Evolutionary conservation across 1,140 invertebrate genomes (phyloP), one percentile per base, ranked within the genome.

Genomic region (Venturia canescens): DNA sequence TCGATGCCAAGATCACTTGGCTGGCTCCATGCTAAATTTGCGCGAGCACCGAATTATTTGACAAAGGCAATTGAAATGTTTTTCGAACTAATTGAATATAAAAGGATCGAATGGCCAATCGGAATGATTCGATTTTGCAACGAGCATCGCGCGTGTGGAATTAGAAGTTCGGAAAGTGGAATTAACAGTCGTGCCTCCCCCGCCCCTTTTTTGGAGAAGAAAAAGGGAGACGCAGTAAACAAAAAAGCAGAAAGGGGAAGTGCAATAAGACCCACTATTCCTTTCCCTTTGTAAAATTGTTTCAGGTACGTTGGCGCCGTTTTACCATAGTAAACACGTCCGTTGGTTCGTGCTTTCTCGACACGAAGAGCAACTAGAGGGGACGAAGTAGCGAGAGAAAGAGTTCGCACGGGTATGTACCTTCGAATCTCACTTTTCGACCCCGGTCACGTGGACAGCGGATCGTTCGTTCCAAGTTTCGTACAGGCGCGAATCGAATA

Each of bases 401-500:
- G 66, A 69, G 66, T 69, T 69, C 27, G n/a, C n/a, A 69, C 66
- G 66, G 66, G 66, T 69, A 69, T 69, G 66, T 69, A 69, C 26
- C 66, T 69, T 69, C 29, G 16, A 69, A n/a, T 31, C n/a, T 69
- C 66, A 29, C 18, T 69, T 69, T n/a, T 69, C 66, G 66, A 69
- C 66, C 29, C 66, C 29, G 66, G 66, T 69, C 66, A 69, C 66
- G 66, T 69, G 66, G 66, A 69, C 66, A 69, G 27, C 29, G 29
- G 26, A 69, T 31, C 66, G 26, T 69, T 69, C 66, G 66, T 69
- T 69, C 29, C 66, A 31, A 69, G 66, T 69, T 69, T 53, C 27
- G 27, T 69, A 31, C 21, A 69, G 71, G 78, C 71, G 71, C 67
- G 78, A 82, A 82, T 82, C 78, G 78, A 82, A 82, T 82, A 79